These are phyloP conservation scores for Micrastur ruficollis DNA, from an alignment of 2,797 vertebrate genomes.

Conservation along the genomic window DNA sequence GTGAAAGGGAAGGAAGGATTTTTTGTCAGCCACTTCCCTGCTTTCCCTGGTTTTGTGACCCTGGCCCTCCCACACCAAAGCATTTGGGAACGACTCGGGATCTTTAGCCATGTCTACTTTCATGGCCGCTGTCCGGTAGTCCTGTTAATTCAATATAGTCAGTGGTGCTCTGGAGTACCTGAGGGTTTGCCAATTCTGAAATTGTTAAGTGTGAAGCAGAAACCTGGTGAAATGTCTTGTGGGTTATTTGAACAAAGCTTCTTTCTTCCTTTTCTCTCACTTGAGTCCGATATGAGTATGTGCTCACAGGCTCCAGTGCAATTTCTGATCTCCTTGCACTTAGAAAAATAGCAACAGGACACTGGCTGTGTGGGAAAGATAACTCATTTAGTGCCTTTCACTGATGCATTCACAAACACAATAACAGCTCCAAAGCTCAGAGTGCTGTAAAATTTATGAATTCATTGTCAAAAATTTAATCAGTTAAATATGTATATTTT, in stretches of 20 bases:
- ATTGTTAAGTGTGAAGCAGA: neutral
- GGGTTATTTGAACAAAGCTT: neutral
- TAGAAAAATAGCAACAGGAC: neutral
- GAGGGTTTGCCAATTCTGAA: neutral
- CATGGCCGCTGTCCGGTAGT: neutral
- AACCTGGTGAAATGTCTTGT: neutral
- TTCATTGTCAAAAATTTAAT: neutral
- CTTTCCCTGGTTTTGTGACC: neutral
- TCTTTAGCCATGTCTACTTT: neutral
- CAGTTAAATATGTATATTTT: neutral
- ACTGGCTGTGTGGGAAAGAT: too few species aligned
- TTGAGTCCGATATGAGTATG: neutral
- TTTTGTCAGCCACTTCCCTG: accelerated
- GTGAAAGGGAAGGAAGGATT: neutral
- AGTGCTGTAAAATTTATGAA: neutral
- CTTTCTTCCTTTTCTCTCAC: neutral
- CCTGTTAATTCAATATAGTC: neutral
- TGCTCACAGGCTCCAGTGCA: neutral
- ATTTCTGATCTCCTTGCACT: neutral
- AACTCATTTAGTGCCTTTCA: neutral
- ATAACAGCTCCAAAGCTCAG: neutral
- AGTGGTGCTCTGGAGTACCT: neutral
- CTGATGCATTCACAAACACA: neutral
- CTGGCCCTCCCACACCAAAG: accelerated
- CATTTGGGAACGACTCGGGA: accelerated